Evolutionary conservation across 2,113 vertebrate species (phyloP).

Genomic region (Gallinago jamesoni): DNA sequence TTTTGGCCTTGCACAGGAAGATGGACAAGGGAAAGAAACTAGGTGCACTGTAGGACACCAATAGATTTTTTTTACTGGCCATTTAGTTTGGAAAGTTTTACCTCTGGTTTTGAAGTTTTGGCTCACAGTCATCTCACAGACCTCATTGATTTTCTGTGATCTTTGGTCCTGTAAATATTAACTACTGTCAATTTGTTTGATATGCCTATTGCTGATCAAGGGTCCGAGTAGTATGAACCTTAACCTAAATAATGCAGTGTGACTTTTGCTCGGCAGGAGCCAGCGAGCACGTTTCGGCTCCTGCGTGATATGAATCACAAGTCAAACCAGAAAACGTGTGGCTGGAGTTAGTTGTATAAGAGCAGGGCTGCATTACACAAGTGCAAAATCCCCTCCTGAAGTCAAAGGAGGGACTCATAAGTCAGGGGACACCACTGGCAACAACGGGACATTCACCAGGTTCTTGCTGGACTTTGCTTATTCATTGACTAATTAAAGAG

Average conservation of each 20-base stretch:
- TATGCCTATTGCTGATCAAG: background rate
- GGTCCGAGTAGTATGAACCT: background rate
- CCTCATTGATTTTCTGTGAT: background rate
- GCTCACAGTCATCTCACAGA: background rate
- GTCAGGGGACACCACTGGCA: background rate
- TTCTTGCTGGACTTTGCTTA: background rate
- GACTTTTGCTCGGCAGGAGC: background rate
- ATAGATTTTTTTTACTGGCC: background rate
- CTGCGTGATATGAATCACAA: background rate
- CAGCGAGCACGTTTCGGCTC: background rate
- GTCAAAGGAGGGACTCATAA: background rate
- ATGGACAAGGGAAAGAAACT: background rate
- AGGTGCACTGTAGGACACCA: accelerated
- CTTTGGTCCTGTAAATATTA: conserved; percentile 49
- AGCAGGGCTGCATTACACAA: background rate
- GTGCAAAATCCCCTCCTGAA: background rate
- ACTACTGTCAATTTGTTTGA: background rate
- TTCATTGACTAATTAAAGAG: background rate
- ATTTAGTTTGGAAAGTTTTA: background rate
- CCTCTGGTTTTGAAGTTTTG: background rate
- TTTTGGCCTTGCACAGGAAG: background rate
- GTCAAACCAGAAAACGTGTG: background rate
- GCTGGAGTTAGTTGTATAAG: background rate
- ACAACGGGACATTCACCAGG: accelerated
- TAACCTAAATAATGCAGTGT: background rate